phyloP scores from a whole-genome alignment of 1,140 invertebrate genomes.

The Drosophila pallidifrons region DNA sequence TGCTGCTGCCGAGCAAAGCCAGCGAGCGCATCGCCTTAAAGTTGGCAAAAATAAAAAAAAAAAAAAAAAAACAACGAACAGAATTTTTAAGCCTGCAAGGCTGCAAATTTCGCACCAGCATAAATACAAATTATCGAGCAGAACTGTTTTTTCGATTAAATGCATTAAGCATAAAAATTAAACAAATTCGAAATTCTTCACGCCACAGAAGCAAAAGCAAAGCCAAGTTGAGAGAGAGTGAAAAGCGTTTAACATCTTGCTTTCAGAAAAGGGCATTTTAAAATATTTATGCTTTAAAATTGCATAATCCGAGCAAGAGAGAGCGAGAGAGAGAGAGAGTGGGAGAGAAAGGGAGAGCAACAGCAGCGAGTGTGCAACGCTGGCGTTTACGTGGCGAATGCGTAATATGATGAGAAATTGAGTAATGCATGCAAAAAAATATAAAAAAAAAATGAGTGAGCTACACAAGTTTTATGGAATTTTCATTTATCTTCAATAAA shows the following conservation, averaged over 20 bases:
- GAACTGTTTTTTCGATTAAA: constrained; percentile 66
- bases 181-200: background rate
- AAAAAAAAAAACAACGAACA: background rate
- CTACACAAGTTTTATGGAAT: constrained; percentile 49
- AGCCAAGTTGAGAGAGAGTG: too few relatives aligned
- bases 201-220: too few relatives aligned
- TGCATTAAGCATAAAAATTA: constrained; percentile 50
- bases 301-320: constrained; percentile 25
- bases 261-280: constrained; percentile 60
- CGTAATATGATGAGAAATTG: constrained; percentile 58
- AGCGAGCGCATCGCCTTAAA: constrained; percentile 50
- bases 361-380: background rate
- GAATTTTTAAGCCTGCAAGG: background rate
- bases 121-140: constrained; percentile 66
- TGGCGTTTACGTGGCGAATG: constrained; percentile 43
- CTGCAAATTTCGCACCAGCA: constrained; percentile 16
- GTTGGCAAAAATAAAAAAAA: constrained; percentile 36
- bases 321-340: background rate
- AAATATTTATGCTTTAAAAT: constrained; percentile 71
- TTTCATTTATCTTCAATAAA: constrained; percentile 52
- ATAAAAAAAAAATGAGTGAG: background rate
- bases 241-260: background rate
- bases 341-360: background rate
- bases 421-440: constrained; percentile 28
- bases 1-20: background rate